Conservation (phyloP, 2,113 vertebrate genomes). For the Aptenodytes patagonicus region DNA sequence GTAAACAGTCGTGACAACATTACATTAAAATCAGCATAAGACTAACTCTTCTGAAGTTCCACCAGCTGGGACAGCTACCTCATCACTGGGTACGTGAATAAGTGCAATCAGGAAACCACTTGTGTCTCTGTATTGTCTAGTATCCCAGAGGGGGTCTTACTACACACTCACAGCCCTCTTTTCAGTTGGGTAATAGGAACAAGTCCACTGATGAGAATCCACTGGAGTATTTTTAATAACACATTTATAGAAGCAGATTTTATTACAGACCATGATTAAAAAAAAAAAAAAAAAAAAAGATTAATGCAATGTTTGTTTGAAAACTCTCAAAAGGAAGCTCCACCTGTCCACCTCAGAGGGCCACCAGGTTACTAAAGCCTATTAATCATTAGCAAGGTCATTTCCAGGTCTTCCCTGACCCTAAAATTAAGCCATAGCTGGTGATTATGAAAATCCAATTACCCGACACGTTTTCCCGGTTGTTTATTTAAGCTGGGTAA, state of each 20-base stretch:
- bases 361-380: background rate
- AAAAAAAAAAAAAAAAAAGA: background rate
- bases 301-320: background rate
- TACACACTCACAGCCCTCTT: background rate
- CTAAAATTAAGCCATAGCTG: slow-evolving; percentile 60
- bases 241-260: background rate
- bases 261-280: background rate
- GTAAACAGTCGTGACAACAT: background rate
- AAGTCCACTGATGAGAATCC: background rate
- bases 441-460: slow-evolving; percentile 34
- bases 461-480: background rate
- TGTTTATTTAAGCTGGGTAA: slow-evolving; percentile 64
- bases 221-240: background rate
- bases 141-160: background rate
- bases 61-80: slow-evolving; percentile 13
- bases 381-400: slow-evolving; percentile 43
- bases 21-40: background rate
- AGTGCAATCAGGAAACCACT: slow-evolving; percentile 53
- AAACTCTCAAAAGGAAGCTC: slow-evolving; percentile 40
- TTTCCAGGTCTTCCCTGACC: slow-evolving; percentile 32
- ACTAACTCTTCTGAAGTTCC: background rate
- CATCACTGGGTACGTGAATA: background rate
- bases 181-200: background rate
- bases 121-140: slow-evolving; percentile 48
- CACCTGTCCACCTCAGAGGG: slow-evolving; percentile 27